Percentiles rank a stretch among this genome's conserved stretches.
These are phyloP conservation scores for Andricus quercusramuli DNA, from an alignment of 2,888 invertebrate genomes.

Conservation along the genomic window DNA sequence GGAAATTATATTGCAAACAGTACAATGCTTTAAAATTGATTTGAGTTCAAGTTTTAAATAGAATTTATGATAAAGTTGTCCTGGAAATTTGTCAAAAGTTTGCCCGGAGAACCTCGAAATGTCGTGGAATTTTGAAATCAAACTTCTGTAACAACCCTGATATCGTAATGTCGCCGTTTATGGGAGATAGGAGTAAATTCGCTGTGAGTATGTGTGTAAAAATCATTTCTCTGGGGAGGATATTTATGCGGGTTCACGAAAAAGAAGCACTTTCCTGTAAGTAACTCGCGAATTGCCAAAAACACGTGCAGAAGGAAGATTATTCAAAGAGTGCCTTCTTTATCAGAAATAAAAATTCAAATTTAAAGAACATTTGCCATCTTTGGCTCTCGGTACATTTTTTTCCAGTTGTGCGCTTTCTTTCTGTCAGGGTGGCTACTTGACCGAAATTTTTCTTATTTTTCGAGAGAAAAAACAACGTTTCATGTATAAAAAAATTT, in stretches of 20 bases:
- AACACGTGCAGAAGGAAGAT: conserved; percentile 42
- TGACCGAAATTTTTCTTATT: no score
- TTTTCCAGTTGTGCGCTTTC: not conserved
- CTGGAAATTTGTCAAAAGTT: no score
- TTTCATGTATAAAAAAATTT: not conserved
- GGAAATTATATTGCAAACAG: no score
- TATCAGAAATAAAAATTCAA: not conserved
- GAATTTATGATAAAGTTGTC: no score
- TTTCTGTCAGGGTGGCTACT: not conserved
- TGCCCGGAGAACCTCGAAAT: no score
- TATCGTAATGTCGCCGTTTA: conserved; percentile 65
- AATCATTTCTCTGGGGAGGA: conserved; percentile 47
- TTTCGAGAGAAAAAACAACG: no score
- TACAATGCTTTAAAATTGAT: no score
- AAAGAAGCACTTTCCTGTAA: conserved; percentile 74
- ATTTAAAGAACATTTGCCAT: not conserved
- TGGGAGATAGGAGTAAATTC: conserved; percentile 63
- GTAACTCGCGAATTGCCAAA: conserved; percentile 74
- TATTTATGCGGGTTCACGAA: conserved; percentile 44
- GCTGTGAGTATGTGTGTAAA: conserved; percentile 74
- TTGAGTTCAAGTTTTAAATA: no score
- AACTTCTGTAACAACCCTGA: conserved; percentile 43
- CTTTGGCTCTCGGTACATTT: conserved; percentile 12
- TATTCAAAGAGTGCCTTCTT: not conserved
- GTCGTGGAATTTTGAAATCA: no score